phyloP scores from a whole-genome alignment of 1,140 invertebrate genomes.

The Sipha flava region DNA sequence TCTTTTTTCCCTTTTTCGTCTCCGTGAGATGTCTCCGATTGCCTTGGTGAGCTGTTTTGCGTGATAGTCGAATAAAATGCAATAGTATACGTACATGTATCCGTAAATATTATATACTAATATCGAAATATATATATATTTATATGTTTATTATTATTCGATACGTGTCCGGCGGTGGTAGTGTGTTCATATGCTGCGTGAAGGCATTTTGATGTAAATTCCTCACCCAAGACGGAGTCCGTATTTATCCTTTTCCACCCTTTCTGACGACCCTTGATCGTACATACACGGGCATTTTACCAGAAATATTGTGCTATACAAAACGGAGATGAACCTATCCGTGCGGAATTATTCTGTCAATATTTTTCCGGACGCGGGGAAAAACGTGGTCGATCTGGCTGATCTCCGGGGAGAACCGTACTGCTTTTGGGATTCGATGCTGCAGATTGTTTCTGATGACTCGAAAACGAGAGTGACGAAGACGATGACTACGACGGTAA shows the following conservation, averaged over 20 bases:
- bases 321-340: constrained; percentile 9
- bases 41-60: neutral
- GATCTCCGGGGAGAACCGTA: neutral
- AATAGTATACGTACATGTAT: too few species aligned
- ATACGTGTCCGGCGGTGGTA: constrained; percentile 12
- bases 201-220: constrained; percentile 9
- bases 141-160: constrained; percentile 23
- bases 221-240: neutral
- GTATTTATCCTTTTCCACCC: neutral
- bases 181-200: neutral
- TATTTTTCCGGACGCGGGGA: neutral
- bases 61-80: too few species aligned
- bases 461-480: too few species aligned
- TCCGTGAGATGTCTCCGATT: neutral
- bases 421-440: neutral
- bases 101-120: too few species aligned
- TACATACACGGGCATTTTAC: too few species aligned
- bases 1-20: neutral
- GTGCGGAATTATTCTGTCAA: constrained; percentile 9
- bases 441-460: neutral
- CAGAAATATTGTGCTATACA: too few species aligned
- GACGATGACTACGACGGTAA: too few species aligned
- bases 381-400: neutral
- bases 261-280: too few species aligned
- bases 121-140: too few species aligned